phyloP scores from a whole-genome alignment of 2,113 vertebrate species.

The Podocnemis expansa region DNA sequence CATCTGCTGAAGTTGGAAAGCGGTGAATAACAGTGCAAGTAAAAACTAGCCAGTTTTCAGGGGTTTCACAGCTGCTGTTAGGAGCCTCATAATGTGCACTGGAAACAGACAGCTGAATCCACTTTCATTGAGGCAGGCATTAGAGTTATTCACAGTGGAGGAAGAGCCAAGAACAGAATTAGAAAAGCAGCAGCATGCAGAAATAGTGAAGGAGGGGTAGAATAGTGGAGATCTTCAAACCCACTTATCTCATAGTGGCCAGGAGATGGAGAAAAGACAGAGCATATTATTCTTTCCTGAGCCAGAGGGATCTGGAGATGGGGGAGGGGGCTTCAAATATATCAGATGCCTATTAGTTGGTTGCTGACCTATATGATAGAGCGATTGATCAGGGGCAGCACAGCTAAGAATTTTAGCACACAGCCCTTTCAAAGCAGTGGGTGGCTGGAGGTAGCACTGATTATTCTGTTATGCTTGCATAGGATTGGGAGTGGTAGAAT shows the following conservation, averaged over 20 bases:
- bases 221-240: neutral
- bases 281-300: neutral
- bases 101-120: neutral
- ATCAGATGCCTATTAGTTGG: neutral
- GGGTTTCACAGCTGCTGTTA: neutral
- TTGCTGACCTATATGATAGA: neutral
- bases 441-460: neutral
- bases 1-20: neutral
- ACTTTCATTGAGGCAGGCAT: accelerated
- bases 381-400: neutral
- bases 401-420: neutral
- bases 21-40: neutral
- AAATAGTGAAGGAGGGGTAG: neutral
- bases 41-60: neutral
- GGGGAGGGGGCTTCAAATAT: neutral
- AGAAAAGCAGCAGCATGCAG: neutral
- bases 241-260: neutral
- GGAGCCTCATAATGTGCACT: neutral
- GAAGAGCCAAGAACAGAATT: neutral
- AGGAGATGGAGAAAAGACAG: neutral
- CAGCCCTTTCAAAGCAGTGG: neutral
- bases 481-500: neutral
- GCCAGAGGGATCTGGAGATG: no score
- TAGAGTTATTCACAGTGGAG: neutral
- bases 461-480: neutral